Evolutionary conservation across 2,888 invertebrate genomes (phyloP).

Genomic region (Drosophila recens): DNA sequence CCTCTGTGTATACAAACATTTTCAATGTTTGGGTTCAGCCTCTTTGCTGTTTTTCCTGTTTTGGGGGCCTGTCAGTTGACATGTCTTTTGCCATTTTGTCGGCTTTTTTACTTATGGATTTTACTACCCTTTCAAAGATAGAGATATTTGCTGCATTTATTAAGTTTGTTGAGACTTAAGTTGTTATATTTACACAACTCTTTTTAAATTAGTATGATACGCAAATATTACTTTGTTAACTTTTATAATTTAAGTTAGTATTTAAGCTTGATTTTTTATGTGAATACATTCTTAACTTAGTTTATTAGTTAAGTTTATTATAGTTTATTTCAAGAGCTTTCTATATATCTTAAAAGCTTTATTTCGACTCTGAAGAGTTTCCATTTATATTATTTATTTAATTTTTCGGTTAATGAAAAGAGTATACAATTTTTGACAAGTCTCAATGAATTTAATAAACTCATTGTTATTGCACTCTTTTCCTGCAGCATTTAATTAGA

Average conservation of each 20-base stretch:
- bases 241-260: too few species aligned
- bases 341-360: background rate
- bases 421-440: constrained; percentile 3
- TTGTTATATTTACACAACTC: too few species aligned
- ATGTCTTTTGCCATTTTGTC: constrained; percentile 41
- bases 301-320: too few species aligned
- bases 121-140: constrained; percentile 19
- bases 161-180: background rate
- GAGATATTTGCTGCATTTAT: background rate
- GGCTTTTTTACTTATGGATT: constrained; percentile 26
- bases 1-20: background rate
- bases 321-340: background rate
- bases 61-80: constrained; percentile 29
- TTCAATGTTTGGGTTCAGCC: constrained; percentile 29
- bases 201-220: background rate
- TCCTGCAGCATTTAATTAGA: constrained; percentile 51
- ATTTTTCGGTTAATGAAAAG: background rate
- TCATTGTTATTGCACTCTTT: constrained; percentile 32
- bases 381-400: too few species aligned
- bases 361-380: background rate
- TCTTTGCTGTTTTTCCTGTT: constrained; percentile 48
- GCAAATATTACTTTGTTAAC: too few species aligned
- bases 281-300: too few species aligned
- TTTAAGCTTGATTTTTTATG: too few species aligned
- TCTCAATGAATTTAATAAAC: background rate